Evolutionary conservation across 2,797 vertebrate genomes (phyloP).

Genomic region (Otolemur crassicaudatus): DNA sequence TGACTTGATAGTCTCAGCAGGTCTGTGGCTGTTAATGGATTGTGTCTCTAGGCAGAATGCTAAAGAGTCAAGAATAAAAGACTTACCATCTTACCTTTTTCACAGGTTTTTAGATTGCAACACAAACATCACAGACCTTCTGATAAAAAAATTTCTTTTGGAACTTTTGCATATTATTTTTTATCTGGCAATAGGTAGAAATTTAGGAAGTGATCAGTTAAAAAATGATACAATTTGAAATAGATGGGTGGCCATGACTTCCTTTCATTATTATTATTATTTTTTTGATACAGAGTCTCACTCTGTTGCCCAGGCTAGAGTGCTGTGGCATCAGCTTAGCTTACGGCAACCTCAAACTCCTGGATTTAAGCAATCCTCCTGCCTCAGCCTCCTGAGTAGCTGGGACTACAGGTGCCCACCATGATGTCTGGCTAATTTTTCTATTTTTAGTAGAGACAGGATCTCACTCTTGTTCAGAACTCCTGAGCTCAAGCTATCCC

Average conservation of each 20-base stretch:
- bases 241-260: not conserved
- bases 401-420: not conserved
- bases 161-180: not conserved
- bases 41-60: not conserved
- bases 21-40: not conserved
- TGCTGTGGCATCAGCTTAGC: not conserved
- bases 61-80: not conserved
- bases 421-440: too few species aligned
- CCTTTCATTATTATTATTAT: not conserved
- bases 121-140: not conserved
- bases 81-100: not conserved
- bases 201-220: not conserved
- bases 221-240: not conserved
- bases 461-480: too few species aligned
- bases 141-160: conserved; percentile 9
- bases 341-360: not conserved
- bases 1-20: too few species aligned
- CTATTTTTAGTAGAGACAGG: too few species aligned
- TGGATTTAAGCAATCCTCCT: not conserved
- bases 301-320: not conserved
- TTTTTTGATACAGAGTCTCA: not conserved
- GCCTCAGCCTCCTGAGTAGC: not conserved
- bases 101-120: not conserved
- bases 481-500: not conserved
- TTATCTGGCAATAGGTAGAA: not conserved